Evolutionary conservation across 92 coral and sea anemone genomes (phyloP).

Genomic region (Ricordea florida): DNA sequence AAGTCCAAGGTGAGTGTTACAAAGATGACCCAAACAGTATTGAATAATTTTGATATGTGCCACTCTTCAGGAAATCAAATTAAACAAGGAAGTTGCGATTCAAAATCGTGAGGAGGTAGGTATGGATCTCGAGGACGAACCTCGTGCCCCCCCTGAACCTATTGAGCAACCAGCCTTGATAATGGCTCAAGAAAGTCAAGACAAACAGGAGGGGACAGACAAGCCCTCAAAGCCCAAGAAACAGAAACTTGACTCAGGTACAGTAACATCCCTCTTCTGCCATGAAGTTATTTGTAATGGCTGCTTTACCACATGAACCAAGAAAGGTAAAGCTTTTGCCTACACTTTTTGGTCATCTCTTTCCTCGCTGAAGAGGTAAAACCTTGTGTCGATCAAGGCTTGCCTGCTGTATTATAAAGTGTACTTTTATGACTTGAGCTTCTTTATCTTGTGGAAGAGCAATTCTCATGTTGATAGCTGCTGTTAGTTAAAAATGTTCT

Average conservation of each 20-base stretch:
- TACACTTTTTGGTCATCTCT: too few species aligned
- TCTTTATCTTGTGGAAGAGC: too few species aligned
- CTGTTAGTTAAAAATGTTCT: too few species aligned
- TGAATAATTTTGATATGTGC: conserved; percentile 37
- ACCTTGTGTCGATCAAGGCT: too few species aligned
- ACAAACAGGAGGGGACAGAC: not conserved
- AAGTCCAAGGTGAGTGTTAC: not conserved
- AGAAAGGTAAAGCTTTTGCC: too few species aligned
- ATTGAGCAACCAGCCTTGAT: conserved; percentile 34
- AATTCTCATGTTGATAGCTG: too few species aligned
- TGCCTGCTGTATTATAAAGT: too few species aligned
- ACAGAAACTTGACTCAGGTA: conserved; percentile 23
- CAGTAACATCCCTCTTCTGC: too few species aligned
- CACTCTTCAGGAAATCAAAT: conserved; percentile 82
- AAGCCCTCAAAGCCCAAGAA: conserved; percentile 17
- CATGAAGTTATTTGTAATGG: too few species aligned
- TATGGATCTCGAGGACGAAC: conserved; percentile 89
- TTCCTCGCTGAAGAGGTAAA: too few species aligned
- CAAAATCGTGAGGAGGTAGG: conserved; percentile 90
- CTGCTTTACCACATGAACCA: too few species aligned
- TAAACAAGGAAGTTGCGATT: conserved; percentile 75
- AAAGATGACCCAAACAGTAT: conserved; percentile 1
- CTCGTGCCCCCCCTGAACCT: conserved; percentile 11
- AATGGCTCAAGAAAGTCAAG: not conserved
- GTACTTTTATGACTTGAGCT: too few species aligned